Conservation (phyloP, 2,113 vertebrate genomes). For the Rhabdomys dilectus region DNA sequence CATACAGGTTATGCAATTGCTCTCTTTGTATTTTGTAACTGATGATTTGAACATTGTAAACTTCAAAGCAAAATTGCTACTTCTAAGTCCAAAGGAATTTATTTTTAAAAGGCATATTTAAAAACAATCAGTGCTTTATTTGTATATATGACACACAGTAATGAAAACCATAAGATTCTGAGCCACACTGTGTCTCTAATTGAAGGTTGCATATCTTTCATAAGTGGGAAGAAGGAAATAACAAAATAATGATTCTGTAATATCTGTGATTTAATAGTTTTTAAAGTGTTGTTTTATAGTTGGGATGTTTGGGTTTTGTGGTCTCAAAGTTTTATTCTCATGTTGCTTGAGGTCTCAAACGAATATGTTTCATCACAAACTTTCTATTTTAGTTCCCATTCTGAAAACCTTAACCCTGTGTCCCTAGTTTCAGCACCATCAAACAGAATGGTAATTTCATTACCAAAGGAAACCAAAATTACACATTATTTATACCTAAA, state of each 20-base stretch:
- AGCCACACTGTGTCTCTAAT: background rate
- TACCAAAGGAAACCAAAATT: background rate
- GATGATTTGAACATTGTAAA: background rate
- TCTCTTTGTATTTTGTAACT: constrained; percentile 35
- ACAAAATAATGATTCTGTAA: background rate
- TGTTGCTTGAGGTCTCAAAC: constrained; percentile 11
- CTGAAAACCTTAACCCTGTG: background rate
- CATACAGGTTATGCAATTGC: background rate
- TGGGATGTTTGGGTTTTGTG: background rate
- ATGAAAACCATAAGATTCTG: background rate
- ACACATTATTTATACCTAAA: background rate
- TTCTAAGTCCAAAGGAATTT: constrained; percentile 62
- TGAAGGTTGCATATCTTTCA: background rate
- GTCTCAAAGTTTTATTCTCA: constrained; percentile 22
- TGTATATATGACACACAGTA: background rate
- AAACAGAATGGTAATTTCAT: background rate
- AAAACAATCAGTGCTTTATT: constrained; percentile 47
- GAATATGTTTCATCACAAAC: background rate
- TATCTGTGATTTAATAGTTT: constrained; percentile 8
- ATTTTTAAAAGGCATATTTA: background rate
- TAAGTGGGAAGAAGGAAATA: background rate
- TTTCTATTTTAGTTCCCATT: background rate
- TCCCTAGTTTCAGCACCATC: background rate
- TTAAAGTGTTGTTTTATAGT: background rate
- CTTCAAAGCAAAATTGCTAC: constrained; percentile 65